Percentiles rank a stretch among this genome's conserved stretches.
These are phyloP conservation scores for Anolis sagrei DNA, from an alignment of 2,113 vertebrate species.

Conservation along the genomic window DNA sequence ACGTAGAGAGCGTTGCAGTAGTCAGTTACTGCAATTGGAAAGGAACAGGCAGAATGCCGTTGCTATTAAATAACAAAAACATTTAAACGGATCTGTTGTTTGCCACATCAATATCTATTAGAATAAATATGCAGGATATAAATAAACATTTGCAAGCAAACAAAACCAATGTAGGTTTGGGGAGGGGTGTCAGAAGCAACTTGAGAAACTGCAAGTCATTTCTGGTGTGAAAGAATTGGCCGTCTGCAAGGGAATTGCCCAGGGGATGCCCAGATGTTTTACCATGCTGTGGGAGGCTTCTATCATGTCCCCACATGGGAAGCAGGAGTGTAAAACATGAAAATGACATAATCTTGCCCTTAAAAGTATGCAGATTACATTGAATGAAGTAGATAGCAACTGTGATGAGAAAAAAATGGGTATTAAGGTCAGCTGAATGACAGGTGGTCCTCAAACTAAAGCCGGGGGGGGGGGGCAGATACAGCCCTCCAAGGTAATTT, in stretches of 20 bases:
- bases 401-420: background rate
- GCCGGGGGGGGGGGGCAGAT: too few relatives aligned
- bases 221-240: too few relatives aligned
- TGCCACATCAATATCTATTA: background rate
- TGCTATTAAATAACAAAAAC: background rate
- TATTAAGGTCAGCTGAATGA: background rate
- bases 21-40: fast-evolving
- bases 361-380: background rate
- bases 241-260: too few relatives aligned
- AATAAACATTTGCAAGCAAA: background rate
- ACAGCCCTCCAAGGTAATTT: too few relatives aligned
- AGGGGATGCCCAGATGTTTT: too few relatives aligned
- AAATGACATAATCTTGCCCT: background rate
- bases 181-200: too few relatives aligned
- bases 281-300: too few relatives aligned
- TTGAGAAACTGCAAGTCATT: too few relatives aligned
- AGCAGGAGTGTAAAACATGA: background rate
- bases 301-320: too few relatives aligned
- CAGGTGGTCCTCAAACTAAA: too few relatives aligned
- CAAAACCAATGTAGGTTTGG: too few relatives aligned
- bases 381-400: background rate
- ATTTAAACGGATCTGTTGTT: background rate
- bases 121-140: background rate
- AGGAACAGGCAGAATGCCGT: background rate
- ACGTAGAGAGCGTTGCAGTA: too few relatives aligned